Base-by-base conservation (phyloP, 2,113 vertebrate genomes). In the Nanorana parkeri region DNA sequence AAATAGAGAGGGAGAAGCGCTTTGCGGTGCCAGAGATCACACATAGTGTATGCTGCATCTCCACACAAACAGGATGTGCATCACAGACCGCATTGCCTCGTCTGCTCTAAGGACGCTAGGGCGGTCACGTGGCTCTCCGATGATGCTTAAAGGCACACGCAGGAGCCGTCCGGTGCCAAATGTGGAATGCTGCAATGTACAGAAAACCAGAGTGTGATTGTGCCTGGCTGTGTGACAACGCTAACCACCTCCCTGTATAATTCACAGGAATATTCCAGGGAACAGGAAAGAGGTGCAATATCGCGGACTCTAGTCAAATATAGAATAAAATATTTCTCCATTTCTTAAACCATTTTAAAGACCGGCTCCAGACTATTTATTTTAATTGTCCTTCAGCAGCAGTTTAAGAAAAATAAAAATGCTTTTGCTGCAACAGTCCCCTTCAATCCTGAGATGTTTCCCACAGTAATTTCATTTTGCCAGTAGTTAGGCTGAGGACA, bases 1-100 rank as follows among this genome's bases (percentile, higher is more conserved):
- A 91, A 89, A 64, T 84, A 84, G 2, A 87, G 78, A 83, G 20
- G 84, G 24, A 84, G 73, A 88, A 65, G 79, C 58, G 85, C 83
- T 21, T 86, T 32, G 51, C 24, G 69, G 29, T 85, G 84, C 84
- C 24, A 78, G 85, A 89, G 85, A 85, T 90, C 86, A 85, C 85
- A 88, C 75, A 66, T 87, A 85, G 85, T 32, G 64, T 17, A 11
- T 4, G 84, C 20, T 15, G 54, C n/a, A 21, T 47, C 19, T 77
- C 65, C 26, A 84, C 21, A 52, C 21, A 63, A 63, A n/a, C 1
- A 80, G 41, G n/a, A 63, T 20, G 74, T 24, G n/a, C 1, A 21
- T 81, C 0, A 5, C 55, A 65, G 6, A 52, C 32, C 78, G 1
- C 0, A 21, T 4, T 36, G 21, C 66, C 67, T 20, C 79, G 2